Base-by-base conservation (phyloP, 2,888 invertebrate species). In the Cheilosia grossa region DNA sequence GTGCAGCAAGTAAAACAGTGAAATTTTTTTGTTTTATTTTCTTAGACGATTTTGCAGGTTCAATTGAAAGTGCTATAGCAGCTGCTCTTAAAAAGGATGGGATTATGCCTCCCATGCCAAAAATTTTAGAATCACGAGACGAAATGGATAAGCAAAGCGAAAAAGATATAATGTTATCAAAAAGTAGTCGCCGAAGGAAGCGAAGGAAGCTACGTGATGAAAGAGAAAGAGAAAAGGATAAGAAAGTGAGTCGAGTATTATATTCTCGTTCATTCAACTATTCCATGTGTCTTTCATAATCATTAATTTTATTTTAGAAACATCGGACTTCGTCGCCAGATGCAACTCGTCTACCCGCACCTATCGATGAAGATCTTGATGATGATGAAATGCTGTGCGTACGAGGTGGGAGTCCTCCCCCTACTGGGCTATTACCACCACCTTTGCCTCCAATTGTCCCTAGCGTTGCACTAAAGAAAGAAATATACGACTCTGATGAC, bases 331-430 rank as follows among this genome's bases (percentile, higher is more conserved):
- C 87, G n/a, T 66, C 82, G 17, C 63, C 87, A 0, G 88, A 88
- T 51, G 87, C 93, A 93, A 30, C 93, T 90, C 66, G 58, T 15
- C 7, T 53, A 4, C 9, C 54, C 19, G 15, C 21, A 2, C 13
- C 37, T 2, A 89, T 90, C 15, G 90, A 90, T 2, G 94, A 94
- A 85, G 93, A 94, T 82, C 92, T 94, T 90, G 95, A 96, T 90
- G 96, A 97, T 89, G 95, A 94, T 89, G 96, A 97, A 91, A 95
- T 96, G 95, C 92, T 96, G 89, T 96, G 96, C 90, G 93, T 96
- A 10, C 93, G 96, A 64, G 96, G 96, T 44, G 96, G 96, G 19
- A 96, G 96, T 67, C 96, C 96, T 9, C 90, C 91, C 47, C 89
- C 89, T 1, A 88, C 89, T 64, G 88, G 91, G 1, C 33, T 33